Evolutionary conservation across 2,888 invertebrate species (phyloP).

Genomic region (Artemia sinica): DNA sequence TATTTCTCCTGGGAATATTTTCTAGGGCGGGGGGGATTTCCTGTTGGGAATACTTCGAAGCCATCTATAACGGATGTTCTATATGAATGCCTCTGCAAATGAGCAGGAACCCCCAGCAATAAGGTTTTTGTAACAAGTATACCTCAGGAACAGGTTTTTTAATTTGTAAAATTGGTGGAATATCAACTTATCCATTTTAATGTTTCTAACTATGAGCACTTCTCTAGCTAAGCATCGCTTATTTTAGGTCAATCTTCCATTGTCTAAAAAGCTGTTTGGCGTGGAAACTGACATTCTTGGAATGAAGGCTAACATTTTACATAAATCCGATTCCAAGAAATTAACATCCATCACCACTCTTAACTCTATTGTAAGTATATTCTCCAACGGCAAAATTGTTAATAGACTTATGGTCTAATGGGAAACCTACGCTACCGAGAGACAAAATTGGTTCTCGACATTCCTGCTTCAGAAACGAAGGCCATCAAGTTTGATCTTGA

Average conservation of each 20-base stretch:
- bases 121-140: too few relatives aligned
- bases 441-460: conserved; percentile 19
- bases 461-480: conserved; percentile 20
- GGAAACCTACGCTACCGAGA: conserved; percentile 13
- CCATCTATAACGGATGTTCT: too few relatives aligned
- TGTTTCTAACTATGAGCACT: too few relatives aligned
- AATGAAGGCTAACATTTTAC: not conserved
- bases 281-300: not conserved
- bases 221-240: not conserved
- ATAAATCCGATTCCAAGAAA: conserved; percentile 4
- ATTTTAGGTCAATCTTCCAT: not conserved
- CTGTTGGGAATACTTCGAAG: too few relatives aligned
- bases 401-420: not conserved
- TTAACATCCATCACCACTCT: not conserved
- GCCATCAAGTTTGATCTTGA: conserved; percentile 17
- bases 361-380: not conserved
- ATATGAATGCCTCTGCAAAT: too few relatives aligned
- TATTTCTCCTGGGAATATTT: too few relatives aligned
- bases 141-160: too few relatives aligned
- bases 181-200: too few relatives aligned
- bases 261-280: not conserved
- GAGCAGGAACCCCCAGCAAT: too few relatives aligned
- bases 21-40: too few relatives aligned
- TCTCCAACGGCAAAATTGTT: not conserved
- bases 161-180: too few relatives aligned